phyloP scores from a whole-genome alignment of 2,888 invertebrate species.

The Drosophila pseudotakahashii region DNA sequence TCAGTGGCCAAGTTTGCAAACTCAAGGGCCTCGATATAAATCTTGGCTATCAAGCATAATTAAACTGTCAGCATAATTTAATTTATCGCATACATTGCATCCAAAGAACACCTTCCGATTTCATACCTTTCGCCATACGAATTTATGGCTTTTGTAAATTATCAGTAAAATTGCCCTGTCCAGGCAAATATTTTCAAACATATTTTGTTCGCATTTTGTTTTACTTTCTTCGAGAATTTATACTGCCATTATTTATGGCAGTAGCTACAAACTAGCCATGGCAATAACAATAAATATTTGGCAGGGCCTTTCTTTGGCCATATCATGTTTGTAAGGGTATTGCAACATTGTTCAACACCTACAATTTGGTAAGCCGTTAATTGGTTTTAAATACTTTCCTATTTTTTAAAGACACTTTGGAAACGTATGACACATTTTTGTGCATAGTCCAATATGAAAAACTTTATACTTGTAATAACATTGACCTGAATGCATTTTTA shows the following conservation, averaged over 20 bases:
- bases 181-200: slow-evolving; percentile 2
- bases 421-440: background rate
- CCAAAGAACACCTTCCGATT: background rate
- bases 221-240: slow-evolving; percentile 24
- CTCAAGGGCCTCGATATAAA: slow-evolving; percentile 46
- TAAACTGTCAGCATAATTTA: slow-evolving; percentile 76
- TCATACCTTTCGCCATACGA: slow-evolving; percentile 15
- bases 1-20: slow-evolving; percentile 51
- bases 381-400: slow-evolving; percentile 2
- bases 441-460: background rate
- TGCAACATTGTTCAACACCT: background rate
- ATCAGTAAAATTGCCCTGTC: slow-evolving; percentile 20
- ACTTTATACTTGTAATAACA: background rate
- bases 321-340: background rate
- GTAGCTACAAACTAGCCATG: slow-evolving; percentile 3
- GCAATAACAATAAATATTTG: slow-evolving; percentile 43
- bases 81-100: slow-evolving; percentile 54
- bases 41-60: slow-evolving; percentile 58
- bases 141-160: slow-evolving; percentile 37
- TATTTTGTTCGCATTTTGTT: slow-evolving; percentile 11
- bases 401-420: too few species aligned
- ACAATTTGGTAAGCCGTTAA: background rate
- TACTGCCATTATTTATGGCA: slow-evolving; percentile 30
- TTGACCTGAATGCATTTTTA: too few species aligned
- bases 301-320: background rate